These are phyloP conservation scores for Chaetodon auriga DNA, from an alignment of 2,113 vertebrate genomes.

Conservation along the genomic window DNA sequence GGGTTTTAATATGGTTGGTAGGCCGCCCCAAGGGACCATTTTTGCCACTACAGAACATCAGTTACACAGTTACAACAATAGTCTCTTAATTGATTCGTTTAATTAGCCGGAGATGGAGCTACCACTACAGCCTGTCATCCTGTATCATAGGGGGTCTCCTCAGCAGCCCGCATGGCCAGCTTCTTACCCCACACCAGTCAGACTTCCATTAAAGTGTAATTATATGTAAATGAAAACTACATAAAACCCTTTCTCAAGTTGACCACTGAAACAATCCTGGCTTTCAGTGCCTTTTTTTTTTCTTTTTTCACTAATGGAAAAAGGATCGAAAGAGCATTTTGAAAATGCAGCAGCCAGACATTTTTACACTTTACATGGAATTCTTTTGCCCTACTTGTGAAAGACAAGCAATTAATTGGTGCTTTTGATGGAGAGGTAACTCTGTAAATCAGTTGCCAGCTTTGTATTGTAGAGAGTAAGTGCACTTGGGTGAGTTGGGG, in stretches of 20 bases:
- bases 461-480: conserved; percentile 56
- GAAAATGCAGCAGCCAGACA: background rate
- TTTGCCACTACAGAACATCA: conserved; percentile 94
- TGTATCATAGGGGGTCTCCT: conserved; percentile 84
- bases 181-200: conserved; percentile 85
- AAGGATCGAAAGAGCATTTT: conserved; percentile 32
- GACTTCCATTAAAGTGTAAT: conserved; percentile 84
- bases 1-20: conserved; percentile 93
- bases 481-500: conserved; percentile 52
- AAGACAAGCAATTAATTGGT: conserved; percentile 64
- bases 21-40: conserved; percentile 95
- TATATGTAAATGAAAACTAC: conserved; percentile 85
- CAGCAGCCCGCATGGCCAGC: conserved; percentile 71
- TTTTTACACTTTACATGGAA: conserved; percentile 38
- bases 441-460: conserved; percentile 48
- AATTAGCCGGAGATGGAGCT: conserved; percentile 98
- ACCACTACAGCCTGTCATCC: conserved; percentile 90
- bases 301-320: conserved; percentile 29
- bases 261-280: conserved; percentile 64
- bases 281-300: conserved; percentile 17
- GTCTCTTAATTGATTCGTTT: conserved; percentile 99
- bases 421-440: conserved; percentile 70
- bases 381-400: conserved; percentile 41
- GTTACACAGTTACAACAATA: conserved; percentile 95
- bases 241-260: conserved; percentile 71